phyloP scores from a whole-genome alignment of 2,888 invertebrate genomes.

The Catocala fraxini region DNA sequence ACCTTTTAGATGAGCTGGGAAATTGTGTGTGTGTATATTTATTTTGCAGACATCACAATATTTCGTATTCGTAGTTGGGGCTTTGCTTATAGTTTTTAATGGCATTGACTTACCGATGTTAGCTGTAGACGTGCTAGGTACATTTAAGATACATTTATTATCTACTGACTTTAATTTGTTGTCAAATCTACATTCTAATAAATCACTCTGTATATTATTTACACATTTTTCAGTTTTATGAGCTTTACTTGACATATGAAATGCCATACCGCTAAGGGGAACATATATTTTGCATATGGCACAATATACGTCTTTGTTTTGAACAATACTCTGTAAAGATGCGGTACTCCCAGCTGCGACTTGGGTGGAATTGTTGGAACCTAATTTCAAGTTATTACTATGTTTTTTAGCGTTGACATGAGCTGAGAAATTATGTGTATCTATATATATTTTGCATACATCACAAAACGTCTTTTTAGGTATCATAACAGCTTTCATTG shows the following conservation, averaged over 20 bases:
- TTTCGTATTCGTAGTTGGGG: too few species aligned
- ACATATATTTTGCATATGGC: slow-evolving; percentile 19
- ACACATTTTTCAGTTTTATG: background rate
- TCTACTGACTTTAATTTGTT: too few species aligned
- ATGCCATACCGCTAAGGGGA: slow-evolving; percentile 10
- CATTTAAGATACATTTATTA: too few species aligned
- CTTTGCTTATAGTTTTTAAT: too few species aligned
- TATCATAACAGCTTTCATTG: background rate
- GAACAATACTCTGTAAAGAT: background rate
- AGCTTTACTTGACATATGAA: slow-evolving; percentile 5
- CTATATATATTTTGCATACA: slow-evolving; percentile 16
- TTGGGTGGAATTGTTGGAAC: background rate
- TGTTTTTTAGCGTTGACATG: slow-evolving; percentile 18
- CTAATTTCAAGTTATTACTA: background rate
- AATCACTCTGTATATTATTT: too few species aligned
- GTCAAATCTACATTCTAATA: too few species aligned
- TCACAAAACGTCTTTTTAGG: slow-evolving; percentile 12
- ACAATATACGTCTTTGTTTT: slow-evolving; percentile 8
- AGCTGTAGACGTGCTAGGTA: too few species aligned
- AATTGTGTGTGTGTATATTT: too few species aligned
- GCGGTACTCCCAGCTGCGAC: background rate
- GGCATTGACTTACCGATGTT: too few species aligned
- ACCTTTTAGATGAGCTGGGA: too few species aligned
- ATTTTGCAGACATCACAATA: too few species aligned
- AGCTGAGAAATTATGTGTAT: background rate